Evolutionary conservation across 2,797 vertebrate genomes (phyloP).

Genomic region (Caiman crocodilus): DNA sequence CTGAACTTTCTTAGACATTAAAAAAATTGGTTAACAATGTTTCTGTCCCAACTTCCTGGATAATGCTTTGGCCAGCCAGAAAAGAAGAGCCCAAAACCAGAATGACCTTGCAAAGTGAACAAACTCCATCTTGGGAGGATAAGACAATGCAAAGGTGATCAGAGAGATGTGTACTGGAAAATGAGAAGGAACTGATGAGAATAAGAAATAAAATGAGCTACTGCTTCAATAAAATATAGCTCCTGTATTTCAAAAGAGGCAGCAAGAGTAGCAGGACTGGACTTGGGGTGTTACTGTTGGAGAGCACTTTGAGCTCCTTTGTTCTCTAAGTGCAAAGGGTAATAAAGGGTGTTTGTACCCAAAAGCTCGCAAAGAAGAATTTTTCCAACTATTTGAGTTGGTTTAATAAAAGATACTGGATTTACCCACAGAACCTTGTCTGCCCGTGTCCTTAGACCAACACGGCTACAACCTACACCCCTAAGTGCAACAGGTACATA

Average conservation of each 20-base stretch:
- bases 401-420: no score
- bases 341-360: no score
- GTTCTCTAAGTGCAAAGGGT: background rate
- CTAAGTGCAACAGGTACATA: background rate
- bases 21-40: background rate
- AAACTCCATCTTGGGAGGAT: no score
- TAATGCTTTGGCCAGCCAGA: background rate
- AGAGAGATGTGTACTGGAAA: background rate
- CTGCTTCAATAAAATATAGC: background rate
- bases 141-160: no score
- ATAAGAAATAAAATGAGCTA: background rate
- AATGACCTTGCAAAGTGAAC: background rate
- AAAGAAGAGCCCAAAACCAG: background rate
- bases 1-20: background rate
- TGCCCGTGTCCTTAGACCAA: no score
- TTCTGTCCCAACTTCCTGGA: background rate
- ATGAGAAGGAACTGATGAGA: background rate
- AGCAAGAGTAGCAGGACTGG: background rate
- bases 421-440: no score
- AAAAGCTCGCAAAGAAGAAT: no score
- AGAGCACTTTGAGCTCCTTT: background rate
- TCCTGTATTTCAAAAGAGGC: accelerated
- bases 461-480: no score
- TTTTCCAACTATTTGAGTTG: no score
- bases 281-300: background rate